Conservation (phyloP, 1,140 invertebrate species). For the Rhopalosiphum padi region DNA sequence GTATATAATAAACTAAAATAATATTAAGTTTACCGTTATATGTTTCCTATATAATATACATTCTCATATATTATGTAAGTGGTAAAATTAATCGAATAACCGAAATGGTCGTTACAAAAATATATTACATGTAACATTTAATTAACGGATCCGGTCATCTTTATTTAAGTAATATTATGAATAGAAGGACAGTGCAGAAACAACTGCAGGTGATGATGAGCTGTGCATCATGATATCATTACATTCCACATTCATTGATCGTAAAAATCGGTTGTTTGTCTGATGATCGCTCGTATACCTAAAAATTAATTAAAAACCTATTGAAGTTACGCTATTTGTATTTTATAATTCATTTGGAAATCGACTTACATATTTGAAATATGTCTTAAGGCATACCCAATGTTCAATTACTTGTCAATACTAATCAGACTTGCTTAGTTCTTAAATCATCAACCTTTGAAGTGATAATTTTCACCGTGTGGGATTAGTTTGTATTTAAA, state of each 20-base stretch:
- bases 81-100: neutral
- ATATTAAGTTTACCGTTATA: neutral
- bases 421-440: conserved; percentile 1
- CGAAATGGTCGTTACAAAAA: neutral
- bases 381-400: neutral
- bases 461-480: neutral
- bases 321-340: conserved; percentile 22
- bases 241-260: conserved; percentile 12
- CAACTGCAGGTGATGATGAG: conserved; percentile 15
- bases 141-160: conserved; percentile 31
- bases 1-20: neutral
- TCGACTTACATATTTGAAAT: neutral
- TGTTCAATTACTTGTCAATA: neutral
- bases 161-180: conserved; percentile 1
- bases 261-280: conserved; percentile 9
- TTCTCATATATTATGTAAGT: neutral
- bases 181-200: neutral
- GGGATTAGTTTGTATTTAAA: neutral
- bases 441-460: neutral
- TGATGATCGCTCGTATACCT: neutral
- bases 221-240: conserved; percentile 4
- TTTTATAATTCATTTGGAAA: conserved; percentile 7
- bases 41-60: neutral
- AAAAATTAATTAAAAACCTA: conserved; percentile 39
- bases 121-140: neutral